Conservation (phyloP, 2,113 vertebrate genomes). For the Poecile atricapillus region DNA sequence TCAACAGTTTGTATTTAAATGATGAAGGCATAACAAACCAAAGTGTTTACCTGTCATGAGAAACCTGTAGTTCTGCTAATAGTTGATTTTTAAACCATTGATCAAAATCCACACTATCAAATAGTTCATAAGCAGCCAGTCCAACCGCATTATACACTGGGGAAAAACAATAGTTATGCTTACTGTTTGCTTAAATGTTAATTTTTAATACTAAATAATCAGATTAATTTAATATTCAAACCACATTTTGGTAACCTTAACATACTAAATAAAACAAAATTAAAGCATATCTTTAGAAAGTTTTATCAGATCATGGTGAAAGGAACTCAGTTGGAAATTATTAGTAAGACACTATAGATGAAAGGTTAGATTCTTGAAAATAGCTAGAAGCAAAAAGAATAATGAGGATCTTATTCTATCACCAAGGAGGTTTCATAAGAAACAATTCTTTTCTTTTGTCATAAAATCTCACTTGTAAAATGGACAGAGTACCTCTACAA, state of each 20-base stretch:
- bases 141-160: slow-evolving; percentile 96
- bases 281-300: background rate
- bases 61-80: slow-evolving; percentile 90
- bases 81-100: slow-evolving; percentile 98
- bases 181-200: background rate
- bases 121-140: slow-evolving; percentile 93
- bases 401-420: background rate
- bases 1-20: background rate
- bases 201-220: background rate
- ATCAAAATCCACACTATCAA: slow-evolving; percentile 98
- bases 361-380: background rate
- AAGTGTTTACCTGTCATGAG: slow-evolving; percentile 86
- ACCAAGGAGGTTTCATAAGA: background rate
- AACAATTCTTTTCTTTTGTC: background rate
- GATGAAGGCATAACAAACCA: background rate
- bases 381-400: background rate
- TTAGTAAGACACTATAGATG: background rate
- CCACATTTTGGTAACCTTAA: background rate
- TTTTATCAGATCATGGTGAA: background rate
- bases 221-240: background rate
- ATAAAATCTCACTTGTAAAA: background rate
- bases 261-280: background rate
- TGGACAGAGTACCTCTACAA: background rate
- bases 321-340: background rate
- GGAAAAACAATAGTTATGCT: slow-evolving; percentile 25